Base-by-base conservation (phyloP, 2,888 invertebrate genomes). In the Bellardia bayeri region DNA sequence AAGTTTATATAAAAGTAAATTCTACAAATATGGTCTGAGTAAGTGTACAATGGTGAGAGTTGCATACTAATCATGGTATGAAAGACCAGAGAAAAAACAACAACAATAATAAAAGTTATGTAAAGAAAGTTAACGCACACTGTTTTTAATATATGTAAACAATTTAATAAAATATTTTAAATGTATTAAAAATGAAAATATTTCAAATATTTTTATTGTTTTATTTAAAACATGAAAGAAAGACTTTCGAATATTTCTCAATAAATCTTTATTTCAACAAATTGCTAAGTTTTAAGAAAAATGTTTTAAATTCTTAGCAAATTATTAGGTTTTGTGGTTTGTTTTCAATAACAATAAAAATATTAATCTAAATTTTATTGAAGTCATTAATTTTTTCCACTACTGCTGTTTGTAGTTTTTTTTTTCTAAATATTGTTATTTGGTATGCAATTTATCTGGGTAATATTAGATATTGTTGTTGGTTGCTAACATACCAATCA, bases 11-110 rank as follows among this genome's bases (percentile, higher is more conserved):
- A 83, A 86, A 86, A 83, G 80, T 83, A 72, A 87, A 84, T 87
- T 89, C 88, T 88, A 88, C 88, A 90, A 90, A 90, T 90, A 90
- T 88, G 91, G 90, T 80, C 90, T 86, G 89, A 88, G 89, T 86
- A 84, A 87, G 88, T 89, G 91, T 86, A 81, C 85, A 91, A 91
- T 88, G 85, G 89, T 92, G 92, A 92, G 92, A 91, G 92, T 90
- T 91, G 92, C 91, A 92, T 92, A 92, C 91, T 91, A 92, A 92
- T 92, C 75, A 69, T 80, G 82, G 68, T 42, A 54, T 81, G 63
- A 56, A 78, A 81, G 16, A 16, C 45, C 7, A 68, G 37, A 45
- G 79, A 33, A 76, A 64, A 72, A 37, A 30, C 8, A 66, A 54
- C 14, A n/a, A 56, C 4, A 51, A 72, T 2, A 69, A 64, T 56